Base-by-base conservation (phyloP, 2,113 vertebrate genomes). In the Semicossyphus pulcher region DNA sequence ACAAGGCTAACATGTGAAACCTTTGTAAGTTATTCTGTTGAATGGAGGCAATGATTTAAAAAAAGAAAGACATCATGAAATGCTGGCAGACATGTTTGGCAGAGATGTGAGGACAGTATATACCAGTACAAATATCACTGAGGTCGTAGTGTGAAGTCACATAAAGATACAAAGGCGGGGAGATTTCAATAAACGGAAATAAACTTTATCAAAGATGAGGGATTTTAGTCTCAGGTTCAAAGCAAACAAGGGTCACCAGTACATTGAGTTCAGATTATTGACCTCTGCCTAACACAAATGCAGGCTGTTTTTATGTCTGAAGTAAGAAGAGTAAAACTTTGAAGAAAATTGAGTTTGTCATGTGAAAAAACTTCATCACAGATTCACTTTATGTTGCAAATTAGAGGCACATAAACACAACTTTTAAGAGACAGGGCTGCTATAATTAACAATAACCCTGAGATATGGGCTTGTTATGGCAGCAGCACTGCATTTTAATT, bases 201-300 rank as follows among this genome's bases (percentile, higher is more conserved):
- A 1, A 1, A 34, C 20, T 47, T 56, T 10, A 39, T 32, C n/a
- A 36, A 31, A 18, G 4, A 60, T 26, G 10, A 10, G 1, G 6
- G 14, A 28, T 20, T 79, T 67, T 66, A 39, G 39, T 54, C 10
- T 57, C 25, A 16, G 29, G 29, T 44, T 60, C 29, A 32, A 58
- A 47, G 3, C 44, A 57, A 69, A 67, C 15, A 32, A 29, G 28
- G 9, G 48, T 49, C 7, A 57, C 9, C 7, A 52, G 15, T n/a
- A 56, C n/a, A 77, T 51, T 31, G 32, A 56, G 36, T 39, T 61
- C 25, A 59, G 4, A 48, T 34, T 36, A 3, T 10, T 73, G 16
- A 54, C 4, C 29, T 47, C 2, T 6, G 2, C 7, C 34, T 41
- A 16, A 16, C 14, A n/a, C n/a, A n/a, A n/a, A n/a, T n/a, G n/a